Evolutionary conservation across 2,113 vertebrate genomes (phyloP).

Genomic region (Apteryx owenii): DNA sequence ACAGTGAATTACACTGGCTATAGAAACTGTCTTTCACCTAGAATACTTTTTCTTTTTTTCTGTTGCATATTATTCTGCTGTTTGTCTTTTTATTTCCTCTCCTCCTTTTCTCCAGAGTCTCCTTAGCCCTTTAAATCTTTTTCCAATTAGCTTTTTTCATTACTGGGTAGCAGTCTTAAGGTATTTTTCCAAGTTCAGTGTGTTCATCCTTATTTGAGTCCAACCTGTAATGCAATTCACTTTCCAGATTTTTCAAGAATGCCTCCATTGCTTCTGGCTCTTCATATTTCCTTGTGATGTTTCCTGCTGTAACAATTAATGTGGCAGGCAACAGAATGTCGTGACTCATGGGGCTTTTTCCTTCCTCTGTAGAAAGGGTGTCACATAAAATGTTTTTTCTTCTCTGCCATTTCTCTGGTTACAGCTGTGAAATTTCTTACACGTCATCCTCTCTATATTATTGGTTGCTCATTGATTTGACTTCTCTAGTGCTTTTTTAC

Average conservation of each 20-base stretch:
- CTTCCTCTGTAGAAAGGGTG: neutral
- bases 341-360: fast-evolving
- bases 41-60: neutral
- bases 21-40: neutral
- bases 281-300: neutral
- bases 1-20: neutral
- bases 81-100: neutral
- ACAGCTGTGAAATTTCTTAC: neutral
- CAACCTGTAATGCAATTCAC: neutral
- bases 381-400: neutral
- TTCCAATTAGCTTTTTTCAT: conserved; percentile 10
- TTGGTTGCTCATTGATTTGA: neutral
- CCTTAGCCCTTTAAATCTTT: neutral
- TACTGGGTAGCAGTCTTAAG: neutral
- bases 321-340: neutral
- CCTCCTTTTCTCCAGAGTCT: neutral
- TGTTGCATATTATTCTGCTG: neutral
- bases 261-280: neutral
- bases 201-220: neutral
- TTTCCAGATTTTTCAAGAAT: conserved; percentile 29
- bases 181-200: neutral
- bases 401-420: neutral
- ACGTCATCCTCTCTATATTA: neutral
- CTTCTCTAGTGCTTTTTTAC: neutral
- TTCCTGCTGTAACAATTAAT: neutral